These are phyloP conservation scores for Amphiprion percula DNA, from an alignment of 2,113 vertebrate genomes.

Conservation along the genomic window DNA sequence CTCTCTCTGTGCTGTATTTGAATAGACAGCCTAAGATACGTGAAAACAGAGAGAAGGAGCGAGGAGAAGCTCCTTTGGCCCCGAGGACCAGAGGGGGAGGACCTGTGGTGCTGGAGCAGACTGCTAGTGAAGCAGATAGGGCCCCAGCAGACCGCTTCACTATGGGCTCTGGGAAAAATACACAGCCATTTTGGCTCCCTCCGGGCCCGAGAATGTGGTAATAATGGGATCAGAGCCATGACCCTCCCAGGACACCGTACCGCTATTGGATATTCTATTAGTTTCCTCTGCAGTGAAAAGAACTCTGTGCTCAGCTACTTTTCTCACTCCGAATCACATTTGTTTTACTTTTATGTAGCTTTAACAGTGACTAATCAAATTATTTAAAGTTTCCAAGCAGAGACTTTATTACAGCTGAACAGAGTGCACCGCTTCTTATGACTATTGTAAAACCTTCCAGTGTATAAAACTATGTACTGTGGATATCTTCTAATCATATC, in stretches of 20 bases:
- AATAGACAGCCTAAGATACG: constrained; percentile 91
- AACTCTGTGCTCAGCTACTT: constrained; percentile 58
- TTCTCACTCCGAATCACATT: constrained; percentile 52
- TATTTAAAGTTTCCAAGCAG: constrained; percentile 58
- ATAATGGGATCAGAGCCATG: constrained; percentile 93
- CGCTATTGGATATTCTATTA: constrained; percentile 88
- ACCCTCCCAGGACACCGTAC: constrained; percentile 92
- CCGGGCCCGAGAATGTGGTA: constrained; percentile 89
- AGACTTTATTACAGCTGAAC: constrained; percentile 59
- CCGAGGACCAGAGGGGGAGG: constrained; percentile 82
- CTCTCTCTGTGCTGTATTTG: constrained; percentile 86
- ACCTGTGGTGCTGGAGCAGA: constrained; percentile 48
- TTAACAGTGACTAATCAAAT: constrained; percentile 69
- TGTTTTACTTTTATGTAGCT: constrained; percentile 70
- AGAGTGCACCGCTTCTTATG: constrained; percentile 47
- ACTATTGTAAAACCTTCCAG: constrained; percentile 47
- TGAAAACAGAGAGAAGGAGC: constrained; percentile 83
- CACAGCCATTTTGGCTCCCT: constrained; percentile 91
- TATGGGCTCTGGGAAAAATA: constrained; percentile 91
- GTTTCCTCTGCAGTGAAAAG: constrained; percentile 79
- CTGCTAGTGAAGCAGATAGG: constrained; percentile 63
- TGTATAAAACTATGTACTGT: constrained; percentile 49
- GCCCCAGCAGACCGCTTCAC: constrained; percentile 87
- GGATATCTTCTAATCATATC: constrained; percentile 70
- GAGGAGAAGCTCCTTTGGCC: constrained; percentile 85